phyloP scores from a whole-genome alignment of 1,140 invertebrate genomes.

The Pectinophora gossypiella region DNA sequence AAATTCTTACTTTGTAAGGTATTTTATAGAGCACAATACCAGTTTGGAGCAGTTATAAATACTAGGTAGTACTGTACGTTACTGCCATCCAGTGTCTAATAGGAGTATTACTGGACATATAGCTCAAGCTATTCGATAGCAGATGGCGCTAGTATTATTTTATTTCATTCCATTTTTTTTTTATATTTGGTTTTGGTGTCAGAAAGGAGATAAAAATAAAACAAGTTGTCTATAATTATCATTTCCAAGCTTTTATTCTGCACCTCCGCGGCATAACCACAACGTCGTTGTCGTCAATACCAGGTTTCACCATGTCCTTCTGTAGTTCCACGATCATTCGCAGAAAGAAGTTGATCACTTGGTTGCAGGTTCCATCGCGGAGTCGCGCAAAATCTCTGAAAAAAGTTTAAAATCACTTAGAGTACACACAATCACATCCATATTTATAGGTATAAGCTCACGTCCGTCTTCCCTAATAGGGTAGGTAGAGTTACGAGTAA shows the following conservation, averaged over 20 bases:
- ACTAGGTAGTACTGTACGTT: not conserved
- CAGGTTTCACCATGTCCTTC: constrained; percentile 52
- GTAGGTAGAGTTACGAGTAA: too few species aligned
- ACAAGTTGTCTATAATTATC: not conserved
- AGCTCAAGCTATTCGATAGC: not conserved
- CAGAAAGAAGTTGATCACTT: constrained; percentile 57
- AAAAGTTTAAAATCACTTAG: too few species aligned
- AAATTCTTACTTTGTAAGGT: not conserved
- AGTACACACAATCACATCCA: too few species aligned
- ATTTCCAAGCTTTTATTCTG: constrained; percentile 65
- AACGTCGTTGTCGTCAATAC: constrained; percentile 53
- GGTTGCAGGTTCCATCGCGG: constrained; percentile 51
- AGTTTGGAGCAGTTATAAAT: not conserved
- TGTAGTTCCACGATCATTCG: constrained; percentile 55
- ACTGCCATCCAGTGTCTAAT: not conserved
- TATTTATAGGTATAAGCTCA: too few species aligned
- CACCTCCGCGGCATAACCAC: constrained; percentile 32
- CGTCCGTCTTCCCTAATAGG: too few species aligned
- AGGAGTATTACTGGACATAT: not conserved
- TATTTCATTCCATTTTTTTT: too few species aligned
- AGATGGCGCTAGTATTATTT: not conserved
- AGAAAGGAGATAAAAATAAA: not conserved
- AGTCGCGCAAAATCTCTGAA: constrained; percentile 38
- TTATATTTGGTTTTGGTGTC: too few species aligned
- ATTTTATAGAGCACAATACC: not conserved